Conservation (phyloP, 2,797 vertebrate species). For the Amblyopsis hoosieri region DNA sequence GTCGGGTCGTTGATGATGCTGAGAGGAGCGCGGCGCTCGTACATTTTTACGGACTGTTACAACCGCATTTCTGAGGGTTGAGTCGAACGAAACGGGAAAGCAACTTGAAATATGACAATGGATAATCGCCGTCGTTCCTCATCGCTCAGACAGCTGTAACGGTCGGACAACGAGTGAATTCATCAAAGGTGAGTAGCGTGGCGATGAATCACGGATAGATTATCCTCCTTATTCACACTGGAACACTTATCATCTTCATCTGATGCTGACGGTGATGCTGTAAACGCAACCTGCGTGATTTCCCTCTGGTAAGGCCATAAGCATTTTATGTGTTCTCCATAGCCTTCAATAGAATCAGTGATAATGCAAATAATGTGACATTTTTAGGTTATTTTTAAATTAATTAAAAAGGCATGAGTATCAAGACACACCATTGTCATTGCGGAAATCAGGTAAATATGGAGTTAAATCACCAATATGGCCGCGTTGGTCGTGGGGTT, state of each 20-base stretch:
- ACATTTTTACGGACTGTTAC: conserved; percentile 52
- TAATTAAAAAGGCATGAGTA: conserved; percentile 17
- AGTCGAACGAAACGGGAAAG: conserved; percentile 59
- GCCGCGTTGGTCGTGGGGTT: conserved; percentile 52
- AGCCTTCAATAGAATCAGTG: conserved; percentile 18
- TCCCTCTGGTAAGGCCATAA: conserved; percentile 66
- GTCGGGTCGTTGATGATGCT: conserved; percentile 66
- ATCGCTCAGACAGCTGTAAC: conserved; percentile 52
- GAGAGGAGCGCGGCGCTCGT: conserved; percentile 58
- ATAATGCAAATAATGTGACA: conserved; percentile 30
- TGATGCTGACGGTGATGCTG: conserved; percentile 68
- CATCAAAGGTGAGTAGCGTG: conserved; percentile 64
- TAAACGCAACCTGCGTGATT: conserved; percentile 76
- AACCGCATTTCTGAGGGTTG: conserved; percentile 64
- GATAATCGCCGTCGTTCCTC: conserved; percentile 40
- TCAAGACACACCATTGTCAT: conserved; percentile 55
- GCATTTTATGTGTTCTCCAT: conserved; percentile 4
- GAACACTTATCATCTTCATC: conserved; percentile 64
- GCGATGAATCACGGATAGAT: conserved; percentile 54
- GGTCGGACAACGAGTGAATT: conserved; percentile 51
- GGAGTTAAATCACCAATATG: conserved; percentile 60
- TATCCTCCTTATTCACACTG: conserved; percentile 51
- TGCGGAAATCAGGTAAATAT: conserved; percentile 62
- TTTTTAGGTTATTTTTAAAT: conserved; percentile 33
- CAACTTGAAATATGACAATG: conserved; percentile 51